Evolutionary conservation across 2,113 vertebrate species (phyloP).

Genomic region (Anguilla rostrata): DNA sequence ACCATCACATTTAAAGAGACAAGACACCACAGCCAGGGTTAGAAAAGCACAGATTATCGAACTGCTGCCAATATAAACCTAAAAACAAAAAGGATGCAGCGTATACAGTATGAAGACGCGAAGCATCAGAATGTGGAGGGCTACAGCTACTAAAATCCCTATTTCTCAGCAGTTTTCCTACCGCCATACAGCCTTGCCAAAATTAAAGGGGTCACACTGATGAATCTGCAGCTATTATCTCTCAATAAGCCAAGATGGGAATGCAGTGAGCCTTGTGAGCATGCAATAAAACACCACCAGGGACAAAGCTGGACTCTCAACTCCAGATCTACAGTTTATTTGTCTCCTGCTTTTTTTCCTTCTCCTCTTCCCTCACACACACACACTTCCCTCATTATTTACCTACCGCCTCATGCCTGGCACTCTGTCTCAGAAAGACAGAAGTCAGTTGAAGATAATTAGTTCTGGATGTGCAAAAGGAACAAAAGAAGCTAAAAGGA

Average conservation of each 20-base stretch:
- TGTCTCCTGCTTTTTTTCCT: background rate
- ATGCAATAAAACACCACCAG: background rate
- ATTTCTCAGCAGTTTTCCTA: background rate
- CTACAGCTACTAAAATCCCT: background rate
- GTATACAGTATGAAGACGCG: background rate
- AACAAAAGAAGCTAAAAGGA: background rate
- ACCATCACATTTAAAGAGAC: constrained; percentile 29
- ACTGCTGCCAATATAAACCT: background rate
- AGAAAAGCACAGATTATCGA: background rate
- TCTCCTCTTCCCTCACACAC: background rate
- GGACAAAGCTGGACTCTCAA: background rate
- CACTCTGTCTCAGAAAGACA: background rate
- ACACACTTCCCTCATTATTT: constrained; percentile 22
- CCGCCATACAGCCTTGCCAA: background rate
- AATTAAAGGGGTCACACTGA: background rate
- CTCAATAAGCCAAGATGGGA: background rate
- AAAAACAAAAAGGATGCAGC: background rate
- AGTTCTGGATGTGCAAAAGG: background rate
- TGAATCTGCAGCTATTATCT: background rate
- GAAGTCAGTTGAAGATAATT: background rate
- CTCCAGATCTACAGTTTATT: background rate
- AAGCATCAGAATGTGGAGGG: background rate
- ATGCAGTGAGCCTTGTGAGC: background rate
- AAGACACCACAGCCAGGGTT: background rate
- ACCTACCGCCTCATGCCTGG: background rate